Evolutionary conservation across 2,797 vertebrate genomes (phyloP), one percentile per base, ranked within the genome.

Genomic region (Acipenser transmontanus): DNA sequence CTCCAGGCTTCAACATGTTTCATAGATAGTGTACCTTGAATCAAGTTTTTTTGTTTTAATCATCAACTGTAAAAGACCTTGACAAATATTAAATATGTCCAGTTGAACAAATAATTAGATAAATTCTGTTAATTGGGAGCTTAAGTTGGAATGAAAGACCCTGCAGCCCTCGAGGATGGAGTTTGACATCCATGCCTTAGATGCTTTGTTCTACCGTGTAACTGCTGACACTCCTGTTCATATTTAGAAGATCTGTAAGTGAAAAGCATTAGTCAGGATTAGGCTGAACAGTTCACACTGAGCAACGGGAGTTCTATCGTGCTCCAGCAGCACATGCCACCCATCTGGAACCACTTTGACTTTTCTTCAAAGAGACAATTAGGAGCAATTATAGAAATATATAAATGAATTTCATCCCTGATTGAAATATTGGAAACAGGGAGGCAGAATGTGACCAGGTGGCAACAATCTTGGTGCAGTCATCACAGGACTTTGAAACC

Each of bases 401-500:
- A 89, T 84, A 87, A 89, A 91, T 90, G 79, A 91, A 91, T 88
- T 89, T 88, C 70, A 83, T 87, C 82, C 80, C 82, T 75, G 82
- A 88, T 88, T 87, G 85, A 80, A 86, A 86, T 82, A 81, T 84
- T 85, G 81, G 73, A 80, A 70, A 61, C 6, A 62, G 9, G 77
- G 67, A 12, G 14, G 69, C 75, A 14, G 68, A 74, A 75, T 71
- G 59, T 50, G 62, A 79, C 64, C 91, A 92, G 89, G 85, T 92
- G 88, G 87, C 84, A 90, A 81, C 82, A 91, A 91, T 91, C 88
- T 81, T 6, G 34, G 66, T 52, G 69, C 61, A 63, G 75, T 83
- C 78, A 34, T 57, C 81, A 77, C 75, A 69, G 77, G 81, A 76
- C 72, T 68, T 74, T 84, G 34, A 34, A 79, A 70, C 73, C 74